Percentiles rank a stretch among this genome's conserved stretches.
phyloP scores from a whole-genome alignment of 1,140 invertebrate species.

The Hycleus phaleratus region DNA sequence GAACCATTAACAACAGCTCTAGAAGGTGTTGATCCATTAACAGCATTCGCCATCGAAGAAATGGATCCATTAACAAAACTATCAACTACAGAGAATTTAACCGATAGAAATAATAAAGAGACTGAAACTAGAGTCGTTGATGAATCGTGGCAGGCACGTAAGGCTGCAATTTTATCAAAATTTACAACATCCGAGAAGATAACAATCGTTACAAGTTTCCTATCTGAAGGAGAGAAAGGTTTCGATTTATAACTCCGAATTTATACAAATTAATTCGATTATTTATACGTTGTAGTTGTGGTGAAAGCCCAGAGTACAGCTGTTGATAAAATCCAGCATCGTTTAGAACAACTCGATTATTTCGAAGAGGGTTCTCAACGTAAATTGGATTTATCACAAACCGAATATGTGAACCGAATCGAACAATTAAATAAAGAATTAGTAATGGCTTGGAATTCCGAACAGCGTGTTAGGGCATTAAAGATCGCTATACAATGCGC shows the following conservation, averaged over 20 bases:
- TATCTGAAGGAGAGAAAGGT: slow-evolving; percentile 75
- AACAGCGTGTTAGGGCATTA: slow-evolving; percentile 90
- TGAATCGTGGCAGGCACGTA: slow-evolving; percentile 68
- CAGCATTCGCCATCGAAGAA: slow-evolving; percentile 59
- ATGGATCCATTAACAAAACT: slow-evolving; percentile 58
- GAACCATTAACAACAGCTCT: slow-evolving; percentile 55
- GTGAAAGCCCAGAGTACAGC: slow-evolving; percentile 70
- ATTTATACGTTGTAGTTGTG: slow-evolving; percentile 49
- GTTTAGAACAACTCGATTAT: slow-evolving; percentile 89
- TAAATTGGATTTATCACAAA: slow-evolving; percentile 83
- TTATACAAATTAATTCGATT: slow-evolving; percentile 16
- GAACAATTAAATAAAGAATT: slow-evolving; percentile 86
- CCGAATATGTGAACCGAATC: slow-evolving; percentile 83
- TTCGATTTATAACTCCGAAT: slow-evolving; percentile 20
- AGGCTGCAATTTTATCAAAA: slow-evolving; percentile 68
- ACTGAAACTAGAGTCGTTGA: slow-evolving; percentile 43
- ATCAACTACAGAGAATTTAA: slow-evolving; percentile 12
- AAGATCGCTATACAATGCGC: slow-evolving; percentile 97
- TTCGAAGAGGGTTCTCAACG: slow-evolving; percentile 84
- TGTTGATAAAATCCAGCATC: slow-evolving; percentile 85
- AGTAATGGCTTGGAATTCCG: slow-evolving; percentile 81
- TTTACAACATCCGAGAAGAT: slow-evolving; percentile 89
- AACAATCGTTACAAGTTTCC: slow-evolving; percentile 80
- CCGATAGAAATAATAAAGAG: slow-evolving; percentile 14
- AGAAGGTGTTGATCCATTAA: slow-evolving; percentile 67